Base-by-base conservation (phyloP, 1,140 invertebrate genomes). In the Drosophila ogumai region DNA sequence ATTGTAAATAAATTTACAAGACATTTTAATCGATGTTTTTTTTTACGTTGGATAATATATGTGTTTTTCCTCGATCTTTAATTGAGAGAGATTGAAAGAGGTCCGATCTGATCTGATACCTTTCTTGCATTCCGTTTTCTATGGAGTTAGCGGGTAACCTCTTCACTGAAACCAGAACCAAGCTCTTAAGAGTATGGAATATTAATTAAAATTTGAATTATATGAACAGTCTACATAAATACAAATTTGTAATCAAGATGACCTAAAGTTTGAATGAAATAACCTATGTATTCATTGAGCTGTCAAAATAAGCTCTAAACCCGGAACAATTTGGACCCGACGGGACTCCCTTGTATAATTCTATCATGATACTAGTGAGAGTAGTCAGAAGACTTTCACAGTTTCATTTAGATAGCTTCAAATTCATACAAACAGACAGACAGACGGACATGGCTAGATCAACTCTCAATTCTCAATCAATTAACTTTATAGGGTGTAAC, bases 1-100 rank as follows among this genome's bases (percentile, higher is more conserved):
- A 43, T 72, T 86, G 65, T 86, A 81, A 86, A 79, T 82, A 88
- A 88, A 86, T 56, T 76, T 58, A 59, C 69, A 79, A 74, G 13
- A 49, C 8, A 56, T 78, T 81, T 68, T 58, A 34, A 32, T 7
- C 13, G 22, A 3, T 22, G n/a, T 25, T 72, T 13, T 25, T 72
- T 13, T 38, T n/a, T 4, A 46, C 4, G 0, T n/a, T 1, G 6
- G 6, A 28, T 58, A 31, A 32, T 7, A 10, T n/a, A 2, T 22
- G 12, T 25, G 66, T 13, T 22, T 15, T 3, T 22, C 2, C 0
- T n/a, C 7, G 15, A 41, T 4, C 8, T 41, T 17, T 8, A 41
- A 17, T 3, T 8, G n/a, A 7, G 2, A 17, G 3, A 12, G 10
- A 12, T 10, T 41, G 8, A 41, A 12, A 4, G 3, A 40, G 38